Evolutionary conservation across 1,140 invertebrate genomes (phyloP), one percentile per base, ranked within the genome.

Genomic region (Macrotrachela quadricornifera): DNA sequence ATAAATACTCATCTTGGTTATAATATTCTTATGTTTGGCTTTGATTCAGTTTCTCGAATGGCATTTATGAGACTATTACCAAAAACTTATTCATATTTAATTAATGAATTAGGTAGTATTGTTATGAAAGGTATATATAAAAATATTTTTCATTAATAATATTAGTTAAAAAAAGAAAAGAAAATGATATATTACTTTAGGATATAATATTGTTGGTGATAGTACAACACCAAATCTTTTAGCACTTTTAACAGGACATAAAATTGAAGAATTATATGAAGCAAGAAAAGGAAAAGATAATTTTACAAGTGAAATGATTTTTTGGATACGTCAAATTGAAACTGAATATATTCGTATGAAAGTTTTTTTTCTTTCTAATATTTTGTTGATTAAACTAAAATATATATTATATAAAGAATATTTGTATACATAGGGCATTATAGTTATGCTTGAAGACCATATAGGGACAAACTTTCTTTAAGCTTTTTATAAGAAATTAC

Each of bases 1-100:
- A 69, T 74, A 0, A 39, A 65, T 8, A 66, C 72, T 42, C 67
- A 69, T 0, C 57, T 78, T 1, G 73, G 74, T 49, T 58, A 82
- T 10, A 87, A 85, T 63, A 78, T 92, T 0, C 63, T 90, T 1
- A 85, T 91, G 72, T 79, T 87, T 54, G 85, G 84, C 0, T 83
- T 88, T 64, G 88, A 94, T 69, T 91, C 87, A 0, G 66, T 90
- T 0, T 87, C 85, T 0, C 73, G 80, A 42, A 82, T 85, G 66
- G 80, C 81, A 1, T 88, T 88, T 62, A 79, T 83, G 17, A 73
- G 87, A 41, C 81, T 83, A 60, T 69, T 94, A 46, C 85, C 85
- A 1, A 79, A 80, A 57, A 80, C 80, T 10, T 82, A 83, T 60
- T 70, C 76, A 21, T 84, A 81, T 62, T 68, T 92, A 36, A 79